Conservation (phyloP, 2,888 invertebrate genomes). For the Entomobrya multifasciata region DNA sequence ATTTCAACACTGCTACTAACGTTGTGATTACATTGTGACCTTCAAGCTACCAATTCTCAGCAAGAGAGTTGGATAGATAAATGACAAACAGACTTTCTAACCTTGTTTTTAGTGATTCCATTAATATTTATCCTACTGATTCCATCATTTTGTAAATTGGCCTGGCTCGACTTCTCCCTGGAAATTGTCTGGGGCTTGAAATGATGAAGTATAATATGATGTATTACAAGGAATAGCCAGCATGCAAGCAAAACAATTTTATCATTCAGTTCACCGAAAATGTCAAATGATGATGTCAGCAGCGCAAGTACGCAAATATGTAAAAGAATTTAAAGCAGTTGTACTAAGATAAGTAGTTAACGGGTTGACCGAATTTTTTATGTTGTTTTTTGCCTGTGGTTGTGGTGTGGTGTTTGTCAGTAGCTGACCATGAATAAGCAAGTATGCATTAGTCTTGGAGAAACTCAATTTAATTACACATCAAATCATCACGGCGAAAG, state of each 20-base stretch:
- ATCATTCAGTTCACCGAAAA: slow-evolving; percentile 1
- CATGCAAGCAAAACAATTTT: background rate
- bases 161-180: background rate
- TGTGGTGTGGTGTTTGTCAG: background rate
- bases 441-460: slow-evolving; percentile 21
- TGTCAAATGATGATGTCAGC: background rate
- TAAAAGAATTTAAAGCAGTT: background rate
- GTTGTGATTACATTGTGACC: slow-evolving; percentile 9
- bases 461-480: background rate
- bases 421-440: slow-evolving; percentile 36
- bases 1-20: background rate
- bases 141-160: background rate
- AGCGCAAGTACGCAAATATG: background rate
- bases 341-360: background rate
- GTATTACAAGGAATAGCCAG: background rate
- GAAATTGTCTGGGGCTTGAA: too few species aligned
- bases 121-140: background rate
- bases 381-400: background rate
- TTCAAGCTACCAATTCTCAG: background rate
- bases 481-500: slow-evolving; percentile 2
- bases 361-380: background rate
- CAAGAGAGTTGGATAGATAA: background rate
- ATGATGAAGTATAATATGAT: too few species aligned
- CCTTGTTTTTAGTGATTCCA: background rate
- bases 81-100: background rate